phyloP scores from a whole-genome alignment of 1,140 invertebrate genomes.

The Dufourea novaeangliae region DNA sequence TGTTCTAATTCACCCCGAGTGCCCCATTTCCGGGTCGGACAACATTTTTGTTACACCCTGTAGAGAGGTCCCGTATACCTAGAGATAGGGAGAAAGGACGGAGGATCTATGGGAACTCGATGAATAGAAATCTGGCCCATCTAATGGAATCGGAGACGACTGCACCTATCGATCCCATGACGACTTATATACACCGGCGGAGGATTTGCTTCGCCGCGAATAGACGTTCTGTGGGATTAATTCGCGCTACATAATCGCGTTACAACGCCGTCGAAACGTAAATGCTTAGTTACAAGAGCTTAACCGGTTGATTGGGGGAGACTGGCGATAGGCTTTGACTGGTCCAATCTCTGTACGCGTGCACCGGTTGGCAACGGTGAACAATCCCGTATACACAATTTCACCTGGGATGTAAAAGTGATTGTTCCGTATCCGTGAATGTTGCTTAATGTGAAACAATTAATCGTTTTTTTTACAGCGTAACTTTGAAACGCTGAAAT shows the following conservation, averaged over 20 bases:
- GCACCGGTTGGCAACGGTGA: not conserved
- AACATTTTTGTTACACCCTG: no score
- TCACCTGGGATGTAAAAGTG: not conserved
- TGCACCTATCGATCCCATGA: slow-evolving; percentile 6
- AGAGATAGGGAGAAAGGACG: not conserved
- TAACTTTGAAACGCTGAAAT: no score
- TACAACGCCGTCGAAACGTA: slow-evolving; percentile 42
- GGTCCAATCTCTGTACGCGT: not conserved
- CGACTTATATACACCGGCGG: not conserved
- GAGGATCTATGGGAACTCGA: no score
- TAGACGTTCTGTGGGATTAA: slow-evolving; percentile 43
- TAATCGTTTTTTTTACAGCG: not conserved
- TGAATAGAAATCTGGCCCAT: not conserved
- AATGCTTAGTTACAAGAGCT: slow-evolving; percentile 39
- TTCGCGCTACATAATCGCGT: slow-evolving; percentile 38
- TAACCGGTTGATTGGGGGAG: slow-evolving; percentile 30
- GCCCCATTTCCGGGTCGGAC: no score
- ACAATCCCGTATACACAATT: slow-evolving; percentile 21
- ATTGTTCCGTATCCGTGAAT: not conserved
- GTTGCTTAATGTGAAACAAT: not conserved
- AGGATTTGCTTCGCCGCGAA: slow-evolving; percentile 36
- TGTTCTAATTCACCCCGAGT: no score
- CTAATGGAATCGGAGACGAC: not conserved
- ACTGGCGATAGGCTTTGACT: slow-evolving; percentile 46
- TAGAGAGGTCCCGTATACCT: not conserved